Evolutionary conservation across 2,888 invertebrate genomes (phyloP).

Genomic region (Cephus runcator): DNA sequence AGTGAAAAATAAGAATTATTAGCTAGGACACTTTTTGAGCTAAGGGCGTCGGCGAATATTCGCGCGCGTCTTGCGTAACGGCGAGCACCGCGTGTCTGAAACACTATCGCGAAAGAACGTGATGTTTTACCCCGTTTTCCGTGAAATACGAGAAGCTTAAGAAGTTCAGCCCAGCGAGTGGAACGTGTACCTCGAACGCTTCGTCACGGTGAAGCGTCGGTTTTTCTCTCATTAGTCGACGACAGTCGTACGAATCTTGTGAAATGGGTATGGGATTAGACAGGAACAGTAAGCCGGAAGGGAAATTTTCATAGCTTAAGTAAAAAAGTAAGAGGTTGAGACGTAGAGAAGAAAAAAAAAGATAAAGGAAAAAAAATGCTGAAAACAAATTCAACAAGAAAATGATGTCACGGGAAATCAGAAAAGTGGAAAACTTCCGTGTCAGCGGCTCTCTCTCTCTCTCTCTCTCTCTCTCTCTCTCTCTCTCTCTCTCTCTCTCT

Average conservation of each 20-base stretch:
- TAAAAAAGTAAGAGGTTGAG: background rate
- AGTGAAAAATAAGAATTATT: background rate
- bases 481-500: no score
- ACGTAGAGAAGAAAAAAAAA: background rate
- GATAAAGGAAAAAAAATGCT: background rate
- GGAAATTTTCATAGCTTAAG: background rate
- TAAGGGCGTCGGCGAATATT: background rate
- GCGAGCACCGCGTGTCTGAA: background rate
- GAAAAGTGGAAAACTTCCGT: background rate
- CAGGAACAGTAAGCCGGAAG: background rate
- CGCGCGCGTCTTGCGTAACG: background rate
- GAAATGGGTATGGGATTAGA: background rate
- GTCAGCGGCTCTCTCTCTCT: background rate
- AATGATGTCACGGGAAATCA: background rate
- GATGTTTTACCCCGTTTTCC: background rate
- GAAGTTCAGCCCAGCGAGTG: slow-evolving; percentile 5
- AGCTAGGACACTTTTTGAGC: background rate
- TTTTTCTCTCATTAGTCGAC: slow-evolving; percentile 26
- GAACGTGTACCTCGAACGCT: slow-evolving; percentile 8
- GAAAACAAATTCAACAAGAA: background rate
- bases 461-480: no score
- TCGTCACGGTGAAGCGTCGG: background rate
- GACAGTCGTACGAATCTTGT: slow-evolving; percentile 6
- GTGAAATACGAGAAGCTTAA: background rate
- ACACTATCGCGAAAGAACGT: background rate